Conservation (phyloP, 2,888 invertebrate genomes). For the Stegana nigrithorax region DNA sequence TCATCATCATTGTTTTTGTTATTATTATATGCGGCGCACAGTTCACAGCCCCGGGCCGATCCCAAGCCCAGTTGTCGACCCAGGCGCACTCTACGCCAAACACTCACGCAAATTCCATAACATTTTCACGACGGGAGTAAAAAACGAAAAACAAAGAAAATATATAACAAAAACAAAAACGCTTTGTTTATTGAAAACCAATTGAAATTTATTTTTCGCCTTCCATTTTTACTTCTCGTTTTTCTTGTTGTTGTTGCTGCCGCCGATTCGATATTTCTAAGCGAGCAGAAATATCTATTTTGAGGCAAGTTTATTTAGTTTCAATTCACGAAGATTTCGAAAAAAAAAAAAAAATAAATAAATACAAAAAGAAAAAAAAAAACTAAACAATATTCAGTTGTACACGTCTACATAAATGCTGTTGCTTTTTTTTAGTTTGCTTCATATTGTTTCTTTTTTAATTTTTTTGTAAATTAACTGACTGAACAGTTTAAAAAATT, state of each 20-base stretch:
- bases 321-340: constrained; percentile 46
- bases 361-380: constrained; percentile 30
- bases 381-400: background rate
- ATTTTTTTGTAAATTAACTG: constrained; percentile 37
- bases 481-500: constrained; percentile 56
- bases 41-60: no score
- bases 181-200: constrained; percentile 43
- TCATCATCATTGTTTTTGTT: no score
- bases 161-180: no score
- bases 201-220: constrained; percentile 29
- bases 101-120: constrained; percentile 17
- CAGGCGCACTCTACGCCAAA: no score
- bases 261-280: background rate
- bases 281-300: constrained; percentile 36
- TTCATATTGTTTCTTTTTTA: constrained; percentile 34
- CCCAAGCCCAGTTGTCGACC: no score
- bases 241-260: background rate
- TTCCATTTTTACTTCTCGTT: no score
- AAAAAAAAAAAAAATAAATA: constrained; percentile 45
- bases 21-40: no score
- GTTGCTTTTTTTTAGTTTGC: no score
- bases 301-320: constrained; percentile 31
- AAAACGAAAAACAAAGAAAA: constrained; percentile 16
- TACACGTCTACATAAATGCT: no score
- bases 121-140: constrained; percentile 37